Percentiles rank a stretch among this genome's conserved stretches.
These are phyloP conservation scores for Poecilia gillii DNA, from an alignment of 2,797 vertebrate genomes.

Conservation along the genomic window DNA sequence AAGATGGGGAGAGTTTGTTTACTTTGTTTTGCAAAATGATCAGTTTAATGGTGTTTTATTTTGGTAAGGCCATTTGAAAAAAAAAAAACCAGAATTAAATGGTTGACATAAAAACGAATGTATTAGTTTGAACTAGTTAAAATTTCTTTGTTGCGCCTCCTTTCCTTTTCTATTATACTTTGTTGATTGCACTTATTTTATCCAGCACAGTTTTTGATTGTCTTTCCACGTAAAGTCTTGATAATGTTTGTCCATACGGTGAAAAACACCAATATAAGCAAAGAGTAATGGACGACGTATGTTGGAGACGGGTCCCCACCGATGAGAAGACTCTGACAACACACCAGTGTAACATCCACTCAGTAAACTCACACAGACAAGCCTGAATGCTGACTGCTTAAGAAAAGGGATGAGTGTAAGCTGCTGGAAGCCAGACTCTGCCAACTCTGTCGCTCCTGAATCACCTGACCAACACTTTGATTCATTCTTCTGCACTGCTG, in stretches of 20 bases:
- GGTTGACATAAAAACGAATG: neutral
- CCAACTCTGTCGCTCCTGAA: constrained; percentile 42
- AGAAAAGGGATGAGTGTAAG: constrained; percentile 52
- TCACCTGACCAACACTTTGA: constrained; percentile 27
- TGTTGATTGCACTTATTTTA: neutral
- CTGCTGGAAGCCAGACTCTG: constrained; percentile 45
- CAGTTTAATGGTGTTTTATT: neutral
- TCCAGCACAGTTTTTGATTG: neutral
- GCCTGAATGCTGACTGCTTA: constrained; percentile 56
- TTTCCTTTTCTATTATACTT: neutral
- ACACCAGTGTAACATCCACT: constrained; percentile 48
- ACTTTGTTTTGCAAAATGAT: neutral
- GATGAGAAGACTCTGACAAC: constrained; percentile 45
- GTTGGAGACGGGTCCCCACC: constrained; percentile 21
- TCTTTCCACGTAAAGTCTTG: constrained; percentile 1
- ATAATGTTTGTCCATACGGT: neutral
- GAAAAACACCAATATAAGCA: neutral
- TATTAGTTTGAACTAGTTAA: constrained; percentile 1
- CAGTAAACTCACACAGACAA: constrained; percentile 37
- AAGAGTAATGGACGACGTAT: constrained; percentile 31
- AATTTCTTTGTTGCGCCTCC: constrained; percentile 22
- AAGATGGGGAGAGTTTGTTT: neutral
- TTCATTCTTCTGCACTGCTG: constrained; percentile 14
- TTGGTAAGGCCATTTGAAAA: neutral
- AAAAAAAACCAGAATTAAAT: neutral